Percentiles rank a stretch among this genome's conserved stretches.
Conservation (phyloP, 2,888 invertebrate species). For the Torymus auratus region DNA sequence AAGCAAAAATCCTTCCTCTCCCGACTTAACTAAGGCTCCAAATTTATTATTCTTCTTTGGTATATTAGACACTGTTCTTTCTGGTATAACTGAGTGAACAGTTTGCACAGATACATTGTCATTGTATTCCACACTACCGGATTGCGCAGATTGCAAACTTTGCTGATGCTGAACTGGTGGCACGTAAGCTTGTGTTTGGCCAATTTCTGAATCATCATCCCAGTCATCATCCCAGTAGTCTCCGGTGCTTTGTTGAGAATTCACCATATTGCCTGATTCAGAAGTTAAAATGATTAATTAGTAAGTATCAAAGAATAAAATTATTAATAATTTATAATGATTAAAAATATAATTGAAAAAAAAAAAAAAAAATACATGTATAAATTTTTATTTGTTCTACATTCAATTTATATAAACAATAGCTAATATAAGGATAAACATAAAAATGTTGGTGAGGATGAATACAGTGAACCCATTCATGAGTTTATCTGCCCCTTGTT, state of each 20-base stretch:
- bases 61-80: conserved; percentile 78
- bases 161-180: conserved; percentile 76
- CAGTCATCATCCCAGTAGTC: conserved; percentile 92
- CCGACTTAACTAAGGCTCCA: conserved; percentile 93
- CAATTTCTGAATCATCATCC: conserved; percentile 91
- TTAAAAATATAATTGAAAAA: not conserved
- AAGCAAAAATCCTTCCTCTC: conserved; percentile 92
- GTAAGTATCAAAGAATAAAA: not conserved
- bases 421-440: no score
- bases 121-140: conserved; percentile 71
- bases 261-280: conserved; percentile 34
- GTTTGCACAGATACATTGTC: conserved; percentile 78
- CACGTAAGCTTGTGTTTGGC: conserved; percentile 77
- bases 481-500: conserved; percentile 4
- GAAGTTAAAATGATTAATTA: not conserved
- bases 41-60: conserved; percentile 87
- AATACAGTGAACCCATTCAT: conserved; percentile 3
- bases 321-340: not conserved
- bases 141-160: conserved; percentile 70
- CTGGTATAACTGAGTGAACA: conserved; percentile 81
- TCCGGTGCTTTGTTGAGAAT: conserved; percentile 78
- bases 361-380: not conserved
- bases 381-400: not conserved
- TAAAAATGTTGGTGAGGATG: no score
- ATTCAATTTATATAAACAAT: not conserved